phyloP scores from a whole-genome alignment of 1,140 invertebrate species.

The Leguminivora glycinivorella region DNA sequence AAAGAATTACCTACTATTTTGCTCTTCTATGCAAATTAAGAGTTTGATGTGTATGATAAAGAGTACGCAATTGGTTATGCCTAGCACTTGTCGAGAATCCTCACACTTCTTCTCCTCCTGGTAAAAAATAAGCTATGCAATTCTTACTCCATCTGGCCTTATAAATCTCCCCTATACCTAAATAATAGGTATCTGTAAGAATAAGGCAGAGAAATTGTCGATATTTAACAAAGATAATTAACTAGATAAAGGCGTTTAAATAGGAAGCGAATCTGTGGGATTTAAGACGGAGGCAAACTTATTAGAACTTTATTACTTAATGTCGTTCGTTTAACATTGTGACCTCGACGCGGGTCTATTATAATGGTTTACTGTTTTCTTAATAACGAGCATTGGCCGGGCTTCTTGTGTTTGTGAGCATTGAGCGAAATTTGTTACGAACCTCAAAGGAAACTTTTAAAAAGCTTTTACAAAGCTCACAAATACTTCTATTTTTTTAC shows the following conservation, averaged over 20 bases:
- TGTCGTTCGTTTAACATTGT: conserved; percentile 63
- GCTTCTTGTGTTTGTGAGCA: neutral
- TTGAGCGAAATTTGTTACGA: neutral
- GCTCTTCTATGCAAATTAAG: no score
- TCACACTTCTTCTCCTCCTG: no score
- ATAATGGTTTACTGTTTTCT: conserved; percentile 7
- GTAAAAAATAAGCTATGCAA: no score
- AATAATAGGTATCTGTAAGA: neutral
- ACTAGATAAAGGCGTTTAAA: conserved; percentile 44
- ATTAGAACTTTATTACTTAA: conserved; percentile 73
- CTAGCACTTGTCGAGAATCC: no score
- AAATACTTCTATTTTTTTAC: no score
- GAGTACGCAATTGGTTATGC: no score
- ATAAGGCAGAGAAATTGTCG: neutral
- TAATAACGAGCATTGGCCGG: neutral
- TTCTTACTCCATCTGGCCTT: no score
- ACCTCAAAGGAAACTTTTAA: neutral
- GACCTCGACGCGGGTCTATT: conserved; percentile 43
- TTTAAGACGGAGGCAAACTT: conserved; percentile 49
- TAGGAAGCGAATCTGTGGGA: conserved; percentile 18
- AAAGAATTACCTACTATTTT: no score
- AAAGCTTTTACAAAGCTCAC: no score
- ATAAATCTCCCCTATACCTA: neutral
- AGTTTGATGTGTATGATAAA: no score
- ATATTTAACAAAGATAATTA: conserved; percentile 51